A percentile compares a stretch with the other conserved stretches of the same genome.
phyloP scores from a whole-genome alignment of 1,140 invertebrate species.

The Diabrotica undecimpunctata region DNA sequence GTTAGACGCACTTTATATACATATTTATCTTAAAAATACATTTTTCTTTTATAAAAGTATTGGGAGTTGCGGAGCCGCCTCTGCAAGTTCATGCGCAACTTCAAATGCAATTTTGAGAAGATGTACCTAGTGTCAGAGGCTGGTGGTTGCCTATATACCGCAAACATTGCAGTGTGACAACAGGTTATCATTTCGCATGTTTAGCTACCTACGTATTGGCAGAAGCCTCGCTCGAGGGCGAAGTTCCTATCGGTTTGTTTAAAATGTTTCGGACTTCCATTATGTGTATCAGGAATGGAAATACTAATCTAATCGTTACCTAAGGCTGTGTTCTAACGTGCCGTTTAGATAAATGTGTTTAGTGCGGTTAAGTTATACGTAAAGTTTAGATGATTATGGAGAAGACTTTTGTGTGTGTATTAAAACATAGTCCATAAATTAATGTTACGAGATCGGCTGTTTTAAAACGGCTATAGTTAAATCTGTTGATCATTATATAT shows the following conservation, averaged over 20 bases:
- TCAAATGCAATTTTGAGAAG: not conserved
- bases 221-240: not conserved
- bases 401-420: too few relatives aligned
- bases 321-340: not conserved
- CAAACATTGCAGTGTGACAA: constrained; percentile 10
- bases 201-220: not conserved
- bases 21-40: too few relatives aligned
- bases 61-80: not conserved
- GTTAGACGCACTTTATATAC: too few relatives aligned
- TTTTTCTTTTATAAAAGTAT: too few relatives aligned
- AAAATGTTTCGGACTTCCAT: not conserved
- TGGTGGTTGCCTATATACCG: constrained; percentile 4
- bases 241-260: not conserved
- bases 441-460: too few relatives aligned
- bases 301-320: not conserved
- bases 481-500: too few relatives aligned
- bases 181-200: constrained; percentile 9
- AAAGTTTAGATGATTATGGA: too few relatives aligned
- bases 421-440: too few relatives aligned
- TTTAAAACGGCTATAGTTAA: too few relatives aligned
- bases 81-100: constrained; percentile 9
- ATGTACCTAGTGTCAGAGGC: not conserved
- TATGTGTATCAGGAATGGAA: not conserved
- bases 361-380: not conserved
- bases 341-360: not conserved